Evolutionary conservation across 2,888 invertebrate genomes (phyloP), one percentile per base, ranked within the genome.

Genomic region (Eumerus sabulonum): DNA sequence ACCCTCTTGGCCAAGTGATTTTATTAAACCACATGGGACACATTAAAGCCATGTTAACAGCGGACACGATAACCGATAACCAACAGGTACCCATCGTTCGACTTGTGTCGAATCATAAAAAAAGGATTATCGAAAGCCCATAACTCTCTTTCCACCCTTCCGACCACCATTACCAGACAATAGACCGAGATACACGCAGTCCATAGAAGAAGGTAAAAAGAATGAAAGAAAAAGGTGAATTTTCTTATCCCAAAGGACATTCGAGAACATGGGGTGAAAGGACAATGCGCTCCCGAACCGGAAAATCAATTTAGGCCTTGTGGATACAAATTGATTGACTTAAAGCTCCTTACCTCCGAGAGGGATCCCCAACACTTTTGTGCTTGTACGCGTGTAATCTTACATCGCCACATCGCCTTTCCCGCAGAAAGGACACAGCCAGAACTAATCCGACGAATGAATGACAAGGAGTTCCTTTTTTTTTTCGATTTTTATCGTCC

Each of bases 41-140:
- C 64, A 70, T 79, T 64, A 63, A 64, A 64, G 19, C 44, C 68
- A 56, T 79, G 79, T 70, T 79, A 73, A 79, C 74, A 79, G 64
- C 50, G 44, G 50, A 70, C 40, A 54, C 60, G 68, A 64, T 70
- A 79, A 73, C 79, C 60, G 68, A 64, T 70, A 79, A 73, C 79
- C 79, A 79, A 79, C 79, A 79, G 79, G 79, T 79, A 79, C 38
- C n/a, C n/a, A n/a, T n/a, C n/a, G n/a, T n/a, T n/a, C 17, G 27
- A 7, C 27, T 27, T 27, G 7, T 47, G 53, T 50, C 44, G 42
- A 67, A 47, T 35, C 14, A 40, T 38, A 47, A 56, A 13, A 74
- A 79, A 73, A 56, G 74, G 74, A 79, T 79, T 79, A 74, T 79
- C 79, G 74, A 70, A 79, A 74, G 60, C 45, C 79, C 79, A 79